Percentiles rank a stretch among this genome's conserved stretches.
These are phyloP conservation scores for Latrodectus elegans DNA, from an alignment of 2,888 invertebrate genomes.

Conservation along the genomic window DNA sequence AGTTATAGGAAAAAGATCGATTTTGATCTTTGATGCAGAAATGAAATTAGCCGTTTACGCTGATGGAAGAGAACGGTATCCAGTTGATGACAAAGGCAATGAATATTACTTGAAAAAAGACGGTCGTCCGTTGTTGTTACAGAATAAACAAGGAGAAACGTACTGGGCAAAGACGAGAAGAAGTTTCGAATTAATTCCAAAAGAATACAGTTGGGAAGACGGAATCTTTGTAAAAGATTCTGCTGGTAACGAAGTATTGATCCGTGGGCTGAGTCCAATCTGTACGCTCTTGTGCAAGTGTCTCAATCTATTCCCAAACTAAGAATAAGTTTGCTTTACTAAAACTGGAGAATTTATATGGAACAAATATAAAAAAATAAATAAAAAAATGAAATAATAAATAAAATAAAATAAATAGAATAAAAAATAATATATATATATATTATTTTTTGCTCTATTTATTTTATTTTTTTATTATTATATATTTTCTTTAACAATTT, in stretches of 20 bases:
- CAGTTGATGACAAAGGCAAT: background rate
- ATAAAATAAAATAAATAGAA: background rate
- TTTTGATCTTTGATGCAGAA: background rate
- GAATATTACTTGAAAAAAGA: constrained; percentile 1
- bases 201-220: background rate
- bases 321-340: too few species aligned
- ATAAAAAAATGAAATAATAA: too few species aligned
- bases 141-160: background rate
- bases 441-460: background rate
- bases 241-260: background rate
- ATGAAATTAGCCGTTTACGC: background rate
- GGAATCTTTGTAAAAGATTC: background rate
- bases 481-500: too few species aligned
- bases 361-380: background rate
- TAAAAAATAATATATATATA: background rate
- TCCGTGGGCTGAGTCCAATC: too few species aligned
- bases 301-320: too few species aligned
- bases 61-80: background rate
- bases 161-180: background rate
- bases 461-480: background rate
- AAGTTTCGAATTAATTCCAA: background rate
- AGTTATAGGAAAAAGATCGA: background rate
- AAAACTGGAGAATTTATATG: background rate
- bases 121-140: background rate
- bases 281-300: too few species aligned